A percentile compares a stretch with the other conserved stretches of the same genome.
Conservation (phyloP, 1,140 invertebrate genomes). For the Zaprionus kolodkinae region DNA sequence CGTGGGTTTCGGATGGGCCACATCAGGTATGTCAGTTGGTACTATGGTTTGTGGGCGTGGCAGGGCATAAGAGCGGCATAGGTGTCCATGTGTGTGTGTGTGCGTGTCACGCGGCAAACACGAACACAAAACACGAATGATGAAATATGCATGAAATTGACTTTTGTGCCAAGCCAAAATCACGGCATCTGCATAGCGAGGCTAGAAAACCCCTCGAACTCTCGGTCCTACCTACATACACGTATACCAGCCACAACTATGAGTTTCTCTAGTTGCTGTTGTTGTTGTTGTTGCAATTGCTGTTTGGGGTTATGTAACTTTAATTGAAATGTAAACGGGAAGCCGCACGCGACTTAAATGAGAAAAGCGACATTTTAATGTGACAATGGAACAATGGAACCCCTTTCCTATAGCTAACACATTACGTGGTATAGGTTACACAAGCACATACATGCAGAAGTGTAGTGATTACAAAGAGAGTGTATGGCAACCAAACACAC, state of each 20-base stretch:
- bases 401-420: constrained; percentile 3
- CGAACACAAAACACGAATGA: constrained; percentile 39
- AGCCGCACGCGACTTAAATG: constrained; percentile 73
- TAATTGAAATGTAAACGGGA: constrained; percentile 80
- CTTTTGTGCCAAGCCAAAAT: constrained; percentile 75
- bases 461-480: background rate
- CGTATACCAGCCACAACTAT: background rate
- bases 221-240: too few relatives aligned
- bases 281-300: constrained; percentile 47
- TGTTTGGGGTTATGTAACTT: constrained; percentile 74
- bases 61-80: constrained; percentile 5
- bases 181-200: constrained; percentile 62
- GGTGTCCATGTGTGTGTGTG: constrained; percentile 17
- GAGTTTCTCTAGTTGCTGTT: constrained; percentile 29
- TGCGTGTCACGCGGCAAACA: constrained; percentile 47
- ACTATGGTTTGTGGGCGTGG: constrained; percentile 23
- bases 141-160: constrained; percentile 82
- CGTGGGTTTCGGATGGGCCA: background rate
- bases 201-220: constrained; percentile 41
- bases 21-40: background rate
- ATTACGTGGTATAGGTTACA: constrained; percentile 8
- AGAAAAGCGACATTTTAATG: constrained; percentile 74
- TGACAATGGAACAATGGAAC: constrained; percentile 58
- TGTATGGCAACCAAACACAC: background rate
- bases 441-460: constrained; percentile 3